Percentiles rank a stretch among this genome's conserved stretches.
Evolutionary conservation across 2,113 vertebrate species (phyloP).

Genomic region (Phylloscopus trochilus): DNA sequence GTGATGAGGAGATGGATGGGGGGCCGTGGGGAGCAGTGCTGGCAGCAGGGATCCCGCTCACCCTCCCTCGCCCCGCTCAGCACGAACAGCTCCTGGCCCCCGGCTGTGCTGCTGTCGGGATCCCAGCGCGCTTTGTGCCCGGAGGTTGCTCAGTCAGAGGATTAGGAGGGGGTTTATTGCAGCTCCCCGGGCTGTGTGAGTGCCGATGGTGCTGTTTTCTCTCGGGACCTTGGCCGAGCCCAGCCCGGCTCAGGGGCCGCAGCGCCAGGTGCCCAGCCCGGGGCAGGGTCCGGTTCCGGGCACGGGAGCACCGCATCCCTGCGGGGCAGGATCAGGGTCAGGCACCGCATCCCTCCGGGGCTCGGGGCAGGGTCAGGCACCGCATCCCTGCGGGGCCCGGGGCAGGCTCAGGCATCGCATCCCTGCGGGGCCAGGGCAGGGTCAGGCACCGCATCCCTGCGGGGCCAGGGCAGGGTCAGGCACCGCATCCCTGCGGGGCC

Average conservation of each 20-base stretch:
- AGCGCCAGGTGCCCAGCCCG: rapidly evolving
- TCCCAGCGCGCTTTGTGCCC: background rate
- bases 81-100: background rate
- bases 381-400: background rate
- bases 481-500: no score
- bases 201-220: background rate
- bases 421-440: background rate
- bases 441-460: rapidly evolving
- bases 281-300: rapidly evolving
- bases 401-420: no score
- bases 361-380: rapidly evolving
- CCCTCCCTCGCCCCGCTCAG: background rate
- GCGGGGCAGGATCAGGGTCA: no score
- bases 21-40: background rate
- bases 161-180: background rate
- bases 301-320: background rate
- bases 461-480: no score
- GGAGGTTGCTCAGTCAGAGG: background rate
- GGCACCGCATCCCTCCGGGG: no score
- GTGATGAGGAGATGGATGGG: rapidly evolving
- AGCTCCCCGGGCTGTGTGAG: rapidly evolving
- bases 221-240: rapidly evolving
- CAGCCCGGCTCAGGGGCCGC: rapidly evolving
- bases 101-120: background rate
- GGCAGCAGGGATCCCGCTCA: background rate